Percentiles rank a stretch among this genome's conserved stretches.
These are phyloP conservation scores for Callinectes sapidus DNA, from an alignment of 2,888 invertebrate genomes.

Conservation along the genomic window DNA sequence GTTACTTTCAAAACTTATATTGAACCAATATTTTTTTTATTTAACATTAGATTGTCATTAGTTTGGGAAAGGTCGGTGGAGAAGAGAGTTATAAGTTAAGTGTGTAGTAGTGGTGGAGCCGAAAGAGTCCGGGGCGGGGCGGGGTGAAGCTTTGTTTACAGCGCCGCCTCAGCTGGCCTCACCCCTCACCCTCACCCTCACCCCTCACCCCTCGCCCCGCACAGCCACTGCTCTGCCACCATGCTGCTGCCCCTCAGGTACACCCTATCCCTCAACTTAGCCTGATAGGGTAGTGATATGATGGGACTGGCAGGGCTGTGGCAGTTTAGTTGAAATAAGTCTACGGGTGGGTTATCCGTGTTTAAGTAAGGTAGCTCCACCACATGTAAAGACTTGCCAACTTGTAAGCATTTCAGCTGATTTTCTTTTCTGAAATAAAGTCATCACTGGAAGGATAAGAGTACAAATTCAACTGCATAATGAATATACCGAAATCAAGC, in stretches of 20 bases:
- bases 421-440: background rate
- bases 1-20: background rate
- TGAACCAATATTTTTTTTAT: background rate
- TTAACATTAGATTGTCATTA: background rate
- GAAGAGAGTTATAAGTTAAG: background rate
- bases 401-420: background rate
- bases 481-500: too few relatives aligned
- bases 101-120: background rate
- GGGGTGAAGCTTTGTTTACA: conserved; percentile 33
- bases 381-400: background rate
- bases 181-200: background rate
- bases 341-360: background rate
- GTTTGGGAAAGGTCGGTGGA: background rate
- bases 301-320: background rate
- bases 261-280: background rate
- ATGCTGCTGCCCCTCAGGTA: conserved; percentile 18
- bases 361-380: background rate
- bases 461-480: too few relatives aligned
- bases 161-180: conserved; percentile 23
- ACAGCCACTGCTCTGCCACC: background rate
- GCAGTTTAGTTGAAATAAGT: background rate
- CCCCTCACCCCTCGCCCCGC: background rate
- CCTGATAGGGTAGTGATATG: background rate
- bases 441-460: too few relatives aligned
- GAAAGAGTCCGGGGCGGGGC: background rate